phyloP scores from a whole-genome alignment of 2,888 invertebrate genomes.

The Capitulum mitella region DNA sequence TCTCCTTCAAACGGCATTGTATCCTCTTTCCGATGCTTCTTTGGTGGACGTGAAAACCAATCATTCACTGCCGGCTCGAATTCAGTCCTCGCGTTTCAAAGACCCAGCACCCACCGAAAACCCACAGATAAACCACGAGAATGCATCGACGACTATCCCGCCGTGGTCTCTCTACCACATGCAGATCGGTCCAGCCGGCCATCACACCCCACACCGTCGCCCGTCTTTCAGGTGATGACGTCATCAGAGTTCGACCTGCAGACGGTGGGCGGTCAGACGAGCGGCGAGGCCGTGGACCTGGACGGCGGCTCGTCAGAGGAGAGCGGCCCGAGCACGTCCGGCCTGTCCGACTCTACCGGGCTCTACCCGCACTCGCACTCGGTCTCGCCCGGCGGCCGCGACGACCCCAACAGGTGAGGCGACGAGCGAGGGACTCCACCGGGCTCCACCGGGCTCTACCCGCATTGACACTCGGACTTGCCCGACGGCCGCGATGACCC shows the following conservation, averaged over 20 bases:
- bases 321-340: slow-evolving; percentile 14
- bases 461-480: background rate
- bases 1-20: too few species aligned
- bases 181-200: too few species aligned
- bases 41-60: too few species aligned
- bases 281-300: background rate
- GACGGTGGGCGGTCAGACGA: background rate
- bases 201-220: too few species aligned
- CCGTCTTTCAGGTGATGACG: background rate
- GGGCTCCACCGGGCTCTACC: background rate
- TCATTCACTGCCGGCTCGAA: too few species aligned
- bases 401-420: background rate
- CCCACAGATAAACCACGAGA: too few species aligned
- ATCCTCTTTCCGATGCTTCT: too few species aligned
- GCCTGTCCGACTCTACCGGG: background rate
- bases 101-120: too few species aligned
- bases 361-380: slow-evolving; percentile 3
- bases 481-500: background rate
- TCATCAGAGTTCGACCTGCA: background rate
- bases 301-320: slow-evolving; percentile 1
- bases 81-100: too few species aligned
- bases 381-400: background rate
- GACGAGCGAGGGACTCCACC: too few species aligned
- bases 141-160: too few species aligned
- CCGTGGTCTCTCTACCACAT: too few species aligned